Evolutionary conservation across 2,888 invertebrate species (phyloP), one percentile per base, ranked within the genome.

Genomic region (Epistrophe eligans): DNA sequence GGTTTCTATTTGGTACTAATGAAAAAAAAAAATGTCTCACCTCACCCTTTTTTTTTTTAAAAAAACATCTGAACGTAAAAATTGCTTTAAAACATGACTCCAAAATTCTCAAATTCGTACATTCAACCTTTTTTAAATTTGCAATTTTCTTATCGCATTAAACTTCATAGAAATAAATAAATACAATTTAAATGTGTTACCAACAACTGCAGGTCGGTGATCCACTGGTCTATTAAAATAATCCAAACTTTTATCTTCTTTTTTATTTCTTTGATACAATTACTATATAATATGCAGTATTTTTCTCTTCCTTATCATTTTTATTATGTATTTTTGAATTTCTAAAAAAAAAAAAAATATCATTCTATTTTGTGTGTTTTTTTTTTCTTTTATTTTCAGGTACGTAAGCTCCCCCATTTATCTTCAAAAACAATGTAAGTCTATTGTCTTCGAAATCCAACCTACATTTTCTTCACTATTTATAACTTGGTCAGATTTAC

Each of bases 361-460:
- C 52, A 24, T 40, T 9, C 57, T 58, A 28, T 38, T 50, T 17
- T 32, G n/a, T 28, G 7, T 35, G 7, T 32, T 15, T 57, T 24
- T 66, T n/a, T 43, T 58, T 19, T 52, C 17, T 67, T 72, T 60
- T 67, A 66, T 67, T 80, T 83, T 11, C 79, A 83, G 83, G 83
- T 83, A 83, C 52, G 77, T 83, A 83, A 57, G 67, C 50, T 45
- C 50, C 66, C 50, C 57, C 52, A 67, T 55, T 77, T 67, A 52
- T 45, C 17, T 67, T 28, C 1, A 19, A 24, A 24, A 48, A 57
- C 79, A 83, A 74, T 64, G 83, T 81, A 81, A 81, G 81, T 81
- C 62, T 13, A 62, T 60, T 52, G 38, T 81, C 70, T 71, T 32
- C 19, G 6, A 57, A 66, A 55, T 70, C 28, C 70, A 70, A 70